A percentile compares a stretch with the other conserved stretches of the same genome.
phyloP scores from a whole-genome alignment of 2,888 invertebrate genomes.

The Drosophila aldrichi region DNA sequence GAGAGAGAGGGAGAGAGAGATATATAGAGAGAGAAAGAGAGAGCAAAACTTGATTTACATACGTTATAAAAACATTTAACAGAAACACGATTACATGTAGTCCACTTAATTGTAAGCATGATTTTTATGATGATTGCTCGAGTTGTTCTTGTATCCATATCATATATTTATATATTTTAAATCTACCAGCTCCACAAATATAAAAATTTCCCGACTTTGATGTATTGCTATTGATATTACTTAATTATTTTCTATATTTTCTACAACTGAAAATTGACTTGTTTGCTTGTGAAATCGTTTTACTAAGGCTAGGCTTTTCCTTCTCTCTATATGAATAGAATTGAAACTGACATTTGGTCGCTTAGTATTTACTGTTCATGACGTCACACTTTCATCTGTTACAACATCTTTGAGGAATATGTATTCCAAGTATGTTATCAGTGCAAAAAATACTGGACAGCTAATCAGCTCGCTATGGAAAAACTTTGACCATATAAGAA shows the following conservation, averaged over 20 bases:
- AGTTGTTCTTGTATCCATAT: neutral
- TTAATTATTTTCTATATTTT: neutral
- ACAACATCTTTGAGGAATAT: neutral
- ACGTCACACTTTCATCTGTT: neutral
- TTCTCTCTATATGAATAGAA: too few species aligned
- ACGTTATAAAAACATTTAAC: constrained; percentile 27
- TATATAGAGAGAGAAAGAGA: constrained; percentile 2
- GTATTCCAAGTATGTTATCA: neutral
- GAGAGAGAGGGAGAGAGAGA: constrained; percentile 1
- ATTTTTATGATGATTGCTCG: neutral
- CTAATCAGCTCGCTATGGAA: neutral
- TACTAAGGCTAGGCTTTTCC: too few species aligned
- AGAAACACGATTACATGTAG: constrained; percentile 8
- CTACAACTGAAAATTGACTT: too few species aligned
- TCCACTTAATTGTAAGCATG: constrained; percentile 5
- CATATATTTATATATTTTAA: neutral
- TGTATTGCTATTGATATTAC: neutral
- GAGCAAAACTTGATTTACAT: constrained; percentile 35
- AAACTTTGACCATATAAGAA: neutral
- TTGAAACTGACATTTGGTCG: too few species aligned
- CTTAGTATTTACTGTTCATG: too few species aligned
- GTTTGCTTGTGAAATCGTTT: too few species aligned
- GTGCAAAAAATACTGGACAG: neutral
- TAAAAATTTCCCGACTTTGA: too few species aligned
- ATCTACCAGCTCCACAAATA: neutral